Percentiles rank a stretch among this genome's conserved stretches.
phyloP scores from a whole-genome alignment of 2,888 invertebrate species.

The Morinoia aosen region DNA sequence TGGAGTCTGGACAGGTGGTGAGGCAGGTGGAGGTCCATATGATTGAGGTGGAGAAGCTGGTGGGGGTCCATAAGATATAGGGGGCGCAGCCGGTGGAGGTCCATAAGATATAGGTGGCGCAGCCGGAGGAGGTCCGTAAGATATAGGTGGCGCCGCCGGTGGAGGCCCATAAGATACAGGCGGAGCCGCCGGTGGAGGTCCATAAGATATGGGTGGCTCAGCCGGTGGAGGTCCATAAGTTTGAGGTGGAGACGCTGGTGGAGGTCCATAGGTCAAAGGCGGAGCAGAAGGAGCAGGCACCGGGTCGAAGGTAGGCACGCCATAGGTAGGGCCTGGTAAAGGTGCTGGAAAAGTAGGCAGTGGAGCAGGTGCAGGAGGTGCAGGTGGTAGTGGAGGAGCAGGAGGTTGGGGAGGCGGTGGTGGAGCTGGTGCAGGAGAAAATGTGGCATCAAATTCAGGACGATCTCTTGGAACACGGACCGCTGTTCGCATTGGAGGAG shows the following conservation, averaged over 20 bases:
- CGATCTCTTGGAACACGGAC: constrained; percentile 50
- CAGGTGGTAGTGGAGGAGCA: constrained; percentile 31
- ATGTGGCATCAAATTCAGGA: constrained; percentile 48
- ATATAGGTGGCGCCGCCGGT: constrained; percentile 71
- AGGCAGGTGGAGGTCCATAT: constrained; percentile 56
- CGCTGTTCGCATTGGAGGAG: constrained; percentile 36
- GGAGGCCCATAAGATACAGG: constrained; percentile 56
- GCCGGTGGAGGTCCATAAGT: constrained; percentile 30
- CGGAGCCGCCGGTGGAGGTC: constrained; percentile 37
- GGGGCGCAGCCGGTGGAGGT: constrained; percentile 59
- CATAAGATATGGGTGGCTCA: neutral
- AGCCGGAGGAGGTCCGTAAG: constrained; percentile 36
- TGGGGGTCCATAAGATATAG: constrained; percentile 67
- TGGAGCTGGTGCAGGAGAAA: constrained; percentile 23
- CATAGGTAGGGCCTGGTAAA: constrained; percentile 47
- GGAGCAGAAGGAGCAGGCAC: constrained; percentile 32
- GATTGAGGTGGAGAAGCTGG: constrained; percentile 28
- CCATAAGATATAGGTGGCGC: constrained; percentile 14
- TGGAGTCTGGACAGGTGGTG: constrained; percentile 53
- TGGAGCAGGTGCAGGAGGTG: constrained; percentile 32
- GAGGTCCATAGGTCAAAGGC: neutral
- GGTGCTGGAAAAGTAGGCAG: constrained; percentile 31
- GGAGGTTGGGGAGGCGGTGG: constrained; percentile 54
- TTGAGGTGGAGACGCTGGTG: constrained; percentile 70
- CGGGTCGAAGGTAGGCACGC: constrained; percentile 29